A percentile compares a stretch with the other conserved stretches of the same genome.
phyloP scores from a whole-genome alignment of 2,888 invertebrate species.

The Melanchra persicariae region DNA sequence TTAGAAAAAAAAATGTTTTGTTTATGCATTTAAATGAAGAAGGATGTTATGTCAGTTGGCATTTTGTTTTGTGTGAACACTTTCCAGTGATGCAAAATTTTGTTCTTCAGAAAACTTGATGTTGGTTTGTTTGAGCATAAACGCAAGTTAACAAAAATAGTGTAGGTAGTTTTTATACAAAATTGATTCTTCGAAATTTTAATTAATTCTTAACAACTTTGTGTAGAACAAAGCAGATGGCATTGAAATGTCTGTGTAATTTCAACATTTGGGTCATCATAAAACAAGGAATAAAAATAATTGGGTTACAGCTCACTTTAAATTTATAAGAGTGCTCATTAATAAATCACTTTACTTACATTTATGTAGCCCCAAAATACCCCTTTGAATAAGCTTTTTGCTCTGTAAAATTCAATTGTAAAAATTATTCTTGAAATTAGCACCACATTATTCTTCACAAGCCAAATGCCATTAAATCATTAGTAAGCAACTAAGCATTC shows the following conservation, averaged over 20 bases:
- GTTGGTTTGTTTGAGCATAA: not conserved
- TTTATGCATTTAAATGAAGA: constrained; percentile 5
- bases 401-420: not conserved
- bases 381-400: not conserved
- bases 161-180: too few species aligned
- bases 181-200: not conserved
- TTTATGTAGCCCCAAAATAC: constrained; percentile 14
- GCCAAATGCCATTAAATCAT: constrained; percentile 1
- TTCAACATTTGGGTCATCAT: constrained; percentile 35
- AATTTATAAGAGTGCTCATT: constrained; percentile 29
- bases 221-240: constrained; percentile 8
- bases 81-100: constrained; percentile 21
- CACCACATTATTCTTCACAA: not conserved
- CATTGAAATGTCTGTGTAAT: constrained; percentile 42
- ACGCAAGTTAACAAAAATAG: too few species aligned
- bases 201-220: constrained; percentile 1
- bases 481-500: not conserved
- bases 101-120: not conserved
- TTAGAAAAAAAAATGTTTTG: constrained; percentile 26
- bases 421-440: too few species aligned
- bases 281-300: constrained; percentile 37
- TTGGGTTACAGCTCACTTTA: constrained; percentile 23
- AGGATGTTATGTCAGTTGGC: constrained; percentile 25
- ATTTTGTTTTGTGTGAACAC: constrained; percentile 20
- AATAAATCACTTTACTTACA: constrained; percentile 25